These are phyloP conservation scores for Cyprinodon brontotheroides DNA, from an alignment of 2,113 vertebrate species.

Conservation along the genomic window DNA sequence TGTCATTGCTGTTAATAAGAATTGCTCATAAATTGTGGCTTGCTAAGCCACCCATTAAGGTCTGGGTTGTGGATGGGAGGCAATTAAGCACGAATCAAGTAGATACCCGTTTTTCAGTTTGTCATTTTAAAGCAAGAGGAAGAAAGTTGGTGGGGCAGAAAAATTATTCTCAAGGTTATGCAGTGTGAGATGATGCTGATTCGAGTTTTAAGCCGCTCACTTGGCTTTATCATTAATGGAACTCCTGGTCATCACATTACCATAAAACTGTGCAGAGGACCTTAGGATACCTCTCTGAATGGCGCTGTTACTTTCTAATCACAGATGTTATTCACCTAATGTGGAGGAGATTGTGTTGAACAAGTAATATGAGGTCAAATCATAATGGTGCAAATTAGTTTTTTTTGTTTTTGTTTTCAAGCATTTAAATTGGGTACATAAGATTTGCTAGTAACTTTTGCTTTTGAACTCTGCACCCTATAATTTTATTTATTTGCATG, in stretches of 20 bases:
- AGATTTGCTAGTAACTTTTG: not conserved
- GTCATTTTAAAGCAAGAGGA: constrained; percentile 12
- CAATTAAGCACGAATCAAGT: constrained; percentile 58
- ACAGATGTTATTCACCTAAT: constrained; percentile 1
- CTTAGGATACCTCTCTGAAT: constrained; percentile 5
- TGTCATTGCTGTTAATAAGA: constrained; percentile 27
- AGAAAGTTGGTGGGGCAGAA: not conserved
- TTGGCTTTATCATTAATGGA: constrained; percentile 33
- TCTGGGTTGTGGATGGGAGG: not conserved
- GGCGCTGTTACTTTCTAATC: not conserved
- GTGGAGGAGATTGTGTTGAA: not conserved
- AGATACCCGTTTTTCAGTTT: constrained; percentile 31
- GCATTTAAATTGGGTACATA: not conserved
- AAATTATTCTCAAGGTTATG: constrained; percentile 46
- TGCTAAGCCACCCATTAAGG: constrained; percentile 42
- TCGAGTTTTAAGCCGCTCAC: constrained; percentile 44
- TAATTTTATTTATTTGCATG: not conserved
- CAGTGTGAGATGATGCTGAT: constrained; percentile 41
- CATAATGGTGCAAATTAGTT: not conserved
- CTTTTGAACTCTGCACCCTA: not conserved
- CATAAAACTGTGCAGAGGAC: constrained; percentile 9
- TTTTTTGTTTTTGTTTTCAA: not conserved
- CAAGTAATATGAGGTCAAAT: not conserved
- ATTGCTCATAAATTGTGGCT: constrained; percentile 33
- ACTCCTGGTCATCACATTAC: constrained; percentile 23